Conservation (phyloP, 2,113 vertebrate genomes). For the Leptosomus discolor region DNA sequence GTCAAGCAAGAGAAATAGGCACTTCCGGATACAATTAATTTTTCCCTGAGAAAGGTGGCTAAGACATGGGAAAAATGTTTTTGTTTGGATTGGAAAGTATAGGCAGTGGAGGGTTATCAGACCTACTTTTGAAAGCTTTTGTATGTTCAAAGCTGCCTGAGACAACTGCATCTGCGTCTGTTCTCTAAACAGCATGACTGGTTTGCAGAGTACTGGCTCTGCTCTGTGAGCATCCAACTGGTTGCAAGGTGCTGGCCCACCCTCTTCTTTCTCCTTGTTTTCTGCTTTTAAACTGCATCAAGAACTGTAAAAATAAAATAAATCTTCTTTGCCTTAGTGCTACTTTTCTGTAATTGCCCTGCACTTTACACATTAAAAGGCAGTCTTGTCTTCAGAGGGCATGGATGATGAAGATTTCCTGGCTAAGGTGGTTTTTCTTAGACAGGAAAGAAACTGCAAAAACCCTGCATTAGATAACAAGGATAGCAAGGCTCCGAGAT, state of each 20-base stretch:
- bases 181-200: accelerated
- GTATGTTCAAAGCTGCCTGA: neutral
- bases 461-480: neutral
- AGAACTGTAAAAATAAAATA: neutral
- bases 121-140: neutral
- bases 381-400: neutral
- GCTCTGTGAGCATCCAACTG: neutral
- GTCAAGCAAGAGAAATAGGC: neutral
- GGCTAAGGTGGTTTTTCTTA: neutral
- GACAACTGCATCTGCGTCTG: accelerated
- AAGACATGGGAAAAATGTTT: neutral
- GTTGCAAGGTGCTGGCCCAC: neutral
- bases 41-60: neutral
- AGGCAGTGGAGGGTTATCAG: neutral
- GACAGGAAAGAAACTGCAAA: neutral
- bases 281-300: neutral
- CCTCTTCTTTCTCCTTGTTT: neutral
- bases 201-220: neutral
- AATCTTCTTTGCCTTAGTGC: neutral
- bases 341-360: neutral
- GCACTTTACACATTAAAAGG: neutral
- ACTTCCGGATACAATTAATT: neutral
- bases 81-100: neutral
- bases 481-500: neutral
- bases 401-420: accelerated